Conservation (phyloP, 53 echinoderm and acorn worm genomes). For the Pentamera pediparva region DNA sequence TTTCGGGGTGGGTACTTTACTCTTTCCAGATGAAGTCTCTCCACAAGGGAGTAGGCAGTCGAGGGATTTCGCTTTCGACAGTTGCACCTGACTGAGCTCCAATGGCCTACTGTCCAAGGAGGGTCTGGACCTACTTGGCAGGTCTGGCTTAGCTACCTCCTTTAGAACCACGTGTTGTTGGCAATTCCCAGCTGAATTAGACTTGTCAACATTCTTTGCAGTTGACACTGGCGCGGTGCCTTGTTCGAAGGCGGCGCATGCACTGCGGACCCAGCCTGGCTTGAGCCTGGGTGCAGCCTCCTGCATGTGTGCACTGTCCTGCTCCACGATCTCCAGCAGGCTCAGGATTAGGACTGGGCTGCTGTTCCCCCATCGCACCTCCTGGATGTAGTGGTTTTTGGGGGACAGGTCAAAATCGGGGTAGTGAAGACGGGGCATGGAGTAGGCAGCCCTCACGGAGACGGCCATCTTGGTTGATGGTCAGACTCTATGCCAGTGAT, state of each 20-base stretch:
- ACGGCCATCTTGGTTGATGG: slow-evolving; percentile 2
- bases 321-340: slow-evolving; percentile 12
- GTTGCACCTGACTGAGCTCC: no score
- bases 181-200: no score
- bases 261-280: slow-evolving; percentile 23
- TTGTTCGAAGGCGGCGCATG: slow-evolving; percentile 19
- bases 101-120: no score
- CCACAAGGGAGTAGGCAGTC: no score
- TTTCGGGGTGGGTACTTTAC: no score
- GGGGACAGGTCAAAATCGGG: slow-evolving; percentile 9
- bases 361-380: slow-evolving; percentile 9
- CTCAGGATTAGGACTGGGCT: slow-evolving; percentile 11
- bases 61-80: no score
- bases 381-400: not conserved
- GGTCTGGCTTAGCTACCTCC: no score
- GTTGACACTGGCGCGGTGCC: no score
- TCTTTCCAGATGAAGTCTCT: no score
- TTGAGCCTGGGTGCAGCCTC: slow-evolving; percentile 17
- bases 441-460: slow-evolving; percentile 11
- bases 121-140: no score
- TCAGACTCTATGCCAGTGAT: not conserved
- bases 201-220: no score
- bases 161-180: no score
- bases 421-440: slow-evolving; percentile 6
- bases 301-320: slow-evolving; percentile 2